These are phyloP conservation scores for Trichosurus vulpecula DNA, from an alignment of 2,797 vertebrate species.

Conservation along the genomic window DNA sequence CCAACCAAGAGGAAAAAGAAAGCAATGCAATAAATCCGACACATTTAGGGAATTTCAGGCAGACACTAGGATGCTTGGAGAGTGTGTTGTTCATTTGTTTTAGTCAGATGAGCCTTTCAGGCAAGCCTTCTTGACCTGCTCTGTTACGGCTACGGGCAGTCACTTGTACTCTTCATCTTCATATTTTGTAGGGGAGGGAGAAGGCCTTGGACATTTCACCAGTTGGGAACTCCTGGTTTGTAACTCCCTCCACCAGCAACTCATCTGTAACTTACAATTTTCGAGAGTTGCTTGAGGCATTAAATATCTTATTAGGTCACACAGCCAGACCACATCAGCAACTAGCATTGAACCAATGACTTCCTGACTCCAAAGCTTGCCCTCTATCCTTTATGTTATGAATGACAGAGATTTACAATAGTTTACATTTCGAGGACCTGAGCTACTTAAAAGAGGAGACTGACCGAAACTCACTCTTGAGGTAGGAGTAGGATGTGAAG, in stretches of 20 bases:
- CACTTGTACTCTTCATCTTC: neutral
- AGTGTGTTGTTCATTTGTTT: neutral
- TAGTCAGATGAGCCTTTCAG: neutral
- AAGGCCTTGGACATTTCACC: neutral
- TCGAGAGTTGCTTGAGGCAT: neutral
- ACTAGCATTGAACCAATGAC: neutral
- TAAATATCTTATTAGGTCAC: neutral
- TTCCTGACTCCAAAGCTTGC: neutral
- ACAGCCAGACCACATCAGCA: neutral
- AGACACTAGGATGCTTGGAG: neutral
- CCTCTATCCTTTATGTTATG: neutral
- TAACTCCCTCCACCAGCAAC: neutral
- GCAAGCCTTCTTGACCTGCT: neutral
- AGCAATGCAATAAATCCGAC: constrained; percentile 20
- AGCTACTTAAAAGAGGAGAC: neutral
- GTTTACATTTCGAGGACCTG: neutral
- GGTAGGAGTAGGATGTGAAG: neutral
- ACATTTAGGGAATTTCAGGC: neutral
- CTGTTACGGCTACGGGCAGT: neutral
- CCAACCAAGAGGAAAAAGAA: constrained; percentile 16
- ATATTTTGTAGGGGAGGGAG: neutral
- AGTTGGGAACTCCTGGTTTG: neutral
- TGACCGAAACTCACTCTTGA: neutral
- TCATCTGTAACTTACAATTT: neutral
- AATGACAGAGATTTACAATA: neutral